Percentiles rank a stretch among this genome's conserved stretches.
phyloP scores from a whole-genome alignment of 2,888 invertebrate genomes.

The Epistrophe eligans region DNA sequence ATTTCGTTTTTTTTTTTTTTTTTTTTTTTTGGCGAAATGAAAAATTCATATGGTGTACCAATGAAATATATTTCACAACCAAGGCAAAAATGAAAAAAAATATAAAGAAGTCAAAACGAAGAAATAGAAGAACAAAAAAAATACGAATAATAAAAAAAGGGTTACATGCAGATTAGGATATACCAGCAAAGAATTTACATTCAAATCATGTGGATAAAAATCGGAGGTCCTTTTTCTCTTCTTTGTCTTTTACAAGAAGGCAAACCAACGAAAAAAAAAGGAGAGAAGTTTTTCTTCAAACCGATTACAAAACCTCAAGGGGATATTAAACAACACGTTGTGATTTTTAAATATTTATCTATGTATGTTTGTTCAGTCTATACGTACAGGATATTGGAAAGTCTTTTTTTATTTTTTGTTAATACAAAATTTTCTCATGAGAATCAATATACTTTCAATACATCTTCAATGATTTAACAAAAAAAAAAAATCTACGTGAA shows the following conservation, averaged over 20 bases:
- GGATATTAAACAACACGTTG: conserved; percentile 60
- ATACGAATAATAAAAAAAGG: conserved; percentile 41
- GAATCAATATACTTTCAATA: conserved; percentile 28
- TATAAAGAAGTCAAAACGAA: background rate
- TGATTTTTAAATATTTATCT: conserved; percentile 66
- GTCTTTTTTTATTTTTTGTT: background rate
- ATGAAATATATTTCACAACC: conserved; percentile 67
- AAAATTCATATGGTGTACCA: conserved; percentile 72
- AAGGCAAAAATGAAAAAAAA: conserved; percentile 18
- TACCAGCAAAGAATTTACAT: conserved; percentile 61
- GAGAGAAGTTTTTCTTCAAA: conserved; percentile 36
- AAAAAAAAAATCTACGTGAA: background rate
- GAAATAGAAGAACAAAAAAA: background rate
- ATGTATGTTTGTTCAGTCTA: background rate
- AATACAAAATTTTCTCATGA: background rate
- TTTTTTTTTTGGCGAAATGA: conserved; percentile 50
- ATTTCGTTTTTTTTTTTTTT: conserved; percentile 16
- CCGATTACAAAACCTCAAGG: conserved; percentile 55
- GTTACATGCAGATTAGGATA: conserved; percentile 63
- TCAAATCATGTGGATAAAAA: conserved; percentile 72
- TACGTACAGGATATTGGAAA: background rate
- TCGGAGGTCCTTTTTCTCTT: conserved; percentile 47
- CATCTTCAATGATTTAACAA: conserved; percentile 9
- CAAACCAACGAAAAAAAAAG: conserved; percentile 1
- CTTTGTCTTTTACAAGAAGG: background rate